Conservation (phyloP, 2,797 vertebrate species). For the Hydrocynus forskahlii region DNA sequence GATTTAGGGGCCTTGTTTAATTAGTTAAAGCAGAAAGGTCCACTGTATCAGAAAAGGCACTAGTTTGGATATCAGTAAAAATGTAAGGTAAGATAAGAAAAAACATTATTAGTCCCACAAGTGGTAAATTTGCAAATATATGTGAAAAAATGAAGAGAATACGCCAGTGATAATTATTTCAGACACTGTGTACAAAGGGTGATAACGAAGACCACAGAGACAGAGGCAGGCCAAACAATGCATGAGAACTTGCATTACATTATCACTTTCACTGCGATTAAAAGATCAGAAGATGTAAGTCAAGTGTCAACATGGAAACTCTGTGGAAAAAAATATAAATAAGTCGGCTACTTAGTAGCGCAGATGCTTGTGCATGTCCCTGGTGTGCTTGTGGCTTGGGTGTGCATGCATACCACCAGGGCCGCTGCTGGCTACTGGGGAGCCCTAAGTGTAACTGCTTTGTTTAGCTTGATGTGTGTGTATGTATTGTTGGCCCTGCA, state of each 20-base stretch:
- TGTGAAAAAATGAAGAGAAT: neutral
- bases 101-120: too few species aligned
- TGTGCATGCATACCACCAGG: too few species aligned
- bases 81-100: too few species aligned
- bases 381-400: too few species aligned
- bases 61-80: neutral
- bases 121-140: too few species aligned
- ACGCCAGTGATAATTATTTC: slow-evolving; percentile 39
- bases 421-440: too few species aligned
- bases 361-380: too few species aligned
- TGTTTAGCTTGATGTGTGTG: too few species aligned
- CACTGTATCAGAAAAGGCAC: neutral
- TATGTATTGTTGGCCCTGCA: too few species aligned
- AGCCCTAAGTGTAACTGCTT: too few species aligned
- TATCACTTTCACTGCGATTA: neutral
- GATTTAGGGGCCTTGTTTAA: neutral
- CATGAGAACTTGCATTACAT: slow-evolving; percentile 47
- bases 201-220: slow-evolving; percentile 54
- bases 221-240: slow-evolving; percentile 45
- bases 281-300: neutral
- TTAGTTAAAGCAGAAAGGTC: too few species aligned
- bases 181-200: slow-evolving; percentile 52
- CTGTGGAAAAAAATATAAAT: neutral
- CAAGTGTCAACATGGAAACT: neutral
- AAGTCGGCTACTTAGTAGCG: too few species aligned